Percentiles rank a stretch among this genome's conserved stretches.
phyloP scores from a whole-genome alignment of 2,113 vertebrate species.

The Rhegmatorhina hoffmannsi region DNA sequence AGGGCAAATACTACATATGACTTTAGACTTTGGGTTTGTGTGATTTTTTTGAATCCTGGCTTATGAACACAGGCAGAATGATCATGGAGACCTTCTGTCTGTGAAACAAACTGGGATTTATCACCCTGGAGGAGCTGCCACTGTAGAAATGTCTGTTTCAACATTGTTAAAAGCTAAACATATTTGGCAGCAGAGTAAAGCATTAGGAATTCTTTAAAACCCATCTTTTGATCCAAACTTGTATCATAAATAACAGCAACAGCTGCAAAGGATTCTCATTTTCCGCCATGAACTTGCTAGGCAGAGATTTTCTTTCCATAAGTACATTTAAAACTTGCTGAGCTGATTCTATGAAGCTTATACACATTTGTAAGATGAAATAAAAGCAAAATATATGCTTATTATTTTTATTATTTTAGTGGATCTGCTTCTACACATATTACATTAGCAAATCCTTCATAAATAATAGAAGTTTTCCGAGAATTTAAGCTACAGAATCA shows the following conservation, averaged over 20 bases:
- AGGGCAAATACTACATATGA: neutral
- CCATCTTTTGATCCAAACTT: constrained; percentile 63
- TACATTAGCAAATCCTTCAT: neutral
- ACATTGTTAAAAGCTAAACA: constrained; percentile 56
- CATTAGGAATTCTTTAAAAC: constrained; percentile 57
- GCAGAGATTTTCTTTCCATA: neutral
- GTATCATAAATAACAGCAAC: constrained; percentile 55
- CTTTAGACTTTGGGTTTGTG: constrained; percentile 18
- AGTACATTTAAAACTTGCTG: neutral
- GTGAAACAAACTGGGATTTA: constrained; percentile 61
- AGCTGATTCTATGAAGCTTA: neutral
- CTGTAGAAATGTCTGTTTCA: constrained; percentile 63
- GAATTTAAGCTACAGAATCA: neutral
- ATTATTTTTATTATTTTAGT: neutral
- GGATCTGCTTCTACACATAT: neutral
- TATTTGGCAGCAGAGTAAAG: constrained; percentile 62
- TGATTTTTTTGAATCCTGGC: constrained; percentile 4
- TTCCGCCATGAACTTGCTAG: neutral
- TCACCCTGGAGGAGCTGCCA: constrained; percentile 62
- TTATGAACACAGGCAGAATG: constrained; percentile 5
- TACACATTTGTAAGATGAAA: neutral
- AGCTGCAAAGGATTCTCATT: constrained; percentile 38
- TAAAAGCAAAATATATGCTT: neutral
- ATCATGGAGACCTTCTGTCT: constrained; percentile 34
- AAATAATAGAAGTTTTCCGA: neutral